phyloP scores from a whole-genome alignment of 2,113 vertebrate genomes.

The Oreocharis arfaki region DNA sequence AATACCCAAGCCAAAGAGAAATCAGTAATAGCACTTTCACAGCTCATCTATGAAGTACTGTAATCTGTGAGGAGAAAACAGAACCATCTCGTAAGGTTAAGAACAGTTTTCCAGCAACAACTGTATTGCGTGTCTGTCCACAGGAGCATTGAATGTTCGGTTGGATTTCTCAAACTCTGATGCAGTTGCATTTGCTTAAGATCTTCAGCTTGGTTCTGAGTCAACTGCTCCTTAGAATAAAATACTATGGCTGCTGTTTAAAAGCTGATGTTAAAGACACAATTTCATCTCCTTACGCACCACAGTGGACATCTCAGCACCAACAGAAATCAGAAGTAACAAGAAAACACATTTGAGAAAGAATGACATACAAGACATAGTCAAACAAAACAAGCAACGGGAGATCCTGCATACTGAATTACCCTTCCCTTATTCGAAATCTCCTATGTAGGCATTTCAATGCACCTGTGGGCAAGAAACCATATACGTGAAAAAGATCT shows the following conservation, averaged over 20 bases:
- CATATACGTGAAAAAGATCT: neutral
- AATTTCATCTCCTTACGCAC: neutral
- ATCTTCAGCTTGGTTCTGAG: neutral
- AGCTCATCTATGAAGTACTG: neutral
- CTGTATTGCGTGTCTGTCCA: neutral
- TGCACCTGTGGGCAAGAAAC: neutral
- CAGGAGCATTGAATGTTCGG: accelerated
- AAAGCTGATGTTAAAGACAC: neutral
- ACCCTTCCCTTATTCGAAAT: neutral
- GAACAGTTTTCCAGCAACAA: neutral
- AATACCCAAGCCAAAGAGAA: neutral
- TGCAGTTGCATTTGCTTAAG: neutral
- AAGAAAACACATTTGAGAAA: neutral
- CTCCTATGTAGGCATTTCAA: neutral
- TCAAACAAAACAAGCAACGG: neutral
- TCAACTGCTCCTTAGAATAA: neutral
- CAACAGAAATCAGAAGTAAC: neutral
- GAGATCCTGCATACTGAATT: neutral
- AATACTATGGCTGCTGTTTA: neutral
- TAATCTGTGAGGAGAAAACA: neutral
- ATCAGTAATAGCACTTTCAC: neutral
- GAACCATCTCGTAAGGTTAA: neutral
- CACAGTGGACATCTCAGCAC: neutral
- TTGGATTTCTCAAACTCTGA: neutral
- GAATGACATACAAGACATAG: neutral